Base-by-base conservation (phyloP, 2,797 vertebrate species). In the Eidolon dupreanum region DNA sequence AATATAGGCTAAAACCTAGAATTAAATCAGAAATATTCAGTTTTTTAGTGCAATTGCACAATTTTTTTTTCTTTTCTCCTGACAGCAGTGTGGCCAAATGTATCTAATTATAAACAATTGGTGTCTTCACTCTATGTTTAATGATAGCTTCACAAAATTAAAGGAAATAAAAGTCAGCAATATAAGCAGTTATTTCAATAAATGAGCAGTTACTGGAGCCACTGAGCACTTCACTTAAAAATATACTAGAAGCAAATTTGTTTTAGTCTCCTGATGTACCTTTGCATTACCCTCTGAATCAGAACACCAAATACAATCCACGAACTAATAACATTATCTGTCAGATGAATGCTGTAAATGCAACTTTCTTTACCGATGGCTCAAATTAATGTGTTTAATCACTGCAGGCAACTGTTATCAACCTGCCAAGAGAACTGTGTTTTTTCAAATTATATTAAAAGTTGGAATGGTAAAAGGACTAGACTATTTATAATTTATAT, bases 111-210 rank as follows among this genome's bases (percentile, higher is more conserved):
- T 33, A 71, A 87, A 90, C 13, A 90, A 11, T 51, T 71, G 28
- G 1, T 61, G 10, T 43, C 26, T 81, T 74, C 90, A 8, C 8
- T 88, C 12, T 22, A 36, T 88, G 8, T 55, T 83, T 95, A 68
- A 78, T 92, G 31, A 74, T 65, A 11, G 2, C 2, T 59, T 92
- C 26, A 41, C 41, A 33, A 94, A 90, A 90, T 92, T 92, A 65
- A 87, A 85, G 55, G 16, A 93, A 90, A 38, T 61, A 61, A 57
- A 83, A 41, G 8, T 57, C 61, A 94, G 10, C 22, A 81, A 53
- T 65, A 3, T 87, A 90, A 83, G 13, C 57, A 78, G 51, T 74
- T 87, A 51, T 51, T 86, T 88, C 17, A 95, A 93, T 63, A 86
- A 92, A 86, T 11, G 10, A 85, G 24, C 17, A 75, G 49, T 66